phyloP scores from a whole-genome alignment of 2,113 vertebrate species.

The Ceyx cyanopectus region DNA sequence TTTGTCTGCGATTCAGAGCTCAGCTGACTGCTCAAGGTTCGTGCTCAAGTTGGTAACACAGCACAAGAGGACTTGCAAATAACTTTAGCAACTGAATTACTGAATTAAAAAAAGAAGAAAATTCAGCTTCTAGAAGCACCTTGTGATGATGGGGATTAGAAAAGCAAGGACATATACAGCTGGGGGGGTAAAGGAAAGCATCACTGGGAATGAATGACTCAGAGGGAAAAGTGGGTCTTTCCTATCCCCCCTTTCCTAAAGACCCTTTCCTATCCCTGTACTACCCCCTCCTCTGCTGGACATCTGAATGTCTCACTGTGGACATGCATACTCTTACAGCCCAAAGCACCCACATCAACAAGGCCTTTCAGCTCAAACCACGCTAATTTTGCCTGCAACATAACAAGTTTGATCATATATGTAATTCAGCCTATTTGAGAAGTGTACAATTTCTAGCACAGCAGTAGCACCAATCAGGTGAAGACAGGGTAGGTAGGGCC shows the following conservation, averaged over 20 bases:
- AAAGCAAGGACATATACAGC: not conserved
- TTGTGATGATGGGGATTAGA: not conserved
- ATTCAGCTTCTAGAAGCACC: not conserved
- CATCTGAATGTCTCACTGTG: not conserved
- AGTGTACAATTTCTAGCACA: not conserved
- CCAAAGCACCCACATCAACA: not conserved
- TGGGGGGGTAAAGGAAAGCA: not conserved
- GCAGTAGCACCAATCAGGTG: not conserved
- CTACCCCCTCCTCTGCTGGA: not conserved
- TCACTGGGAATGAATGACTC: not conserved
- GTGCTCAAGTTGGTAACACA: not conserved
- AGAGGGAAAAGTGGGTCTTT: not conserved
- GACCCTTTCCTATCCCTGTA: not conserved
- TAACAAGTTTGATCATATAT: not conserved
- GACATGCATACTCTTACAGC: not conserved
- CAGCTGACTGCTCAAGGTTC: not conserved
- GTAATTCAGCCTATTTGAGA: not conserved
- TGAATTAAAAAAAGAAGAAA: not conserved
- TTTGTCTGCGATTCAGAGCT: not conserved
- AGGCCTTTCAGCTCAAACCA: not conserved
- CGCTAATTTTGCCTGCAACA: not conserved
- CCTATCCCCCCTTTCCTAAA: not conserved
- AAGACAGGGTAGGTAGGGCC: not conserved
- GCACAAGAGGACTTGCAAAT: not conserved
- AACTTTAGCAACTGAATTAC: not conserved